phyloP scores from a whole-genome alignment of 1,140 invertebrate species.

The Heliconius congener region DNA sequence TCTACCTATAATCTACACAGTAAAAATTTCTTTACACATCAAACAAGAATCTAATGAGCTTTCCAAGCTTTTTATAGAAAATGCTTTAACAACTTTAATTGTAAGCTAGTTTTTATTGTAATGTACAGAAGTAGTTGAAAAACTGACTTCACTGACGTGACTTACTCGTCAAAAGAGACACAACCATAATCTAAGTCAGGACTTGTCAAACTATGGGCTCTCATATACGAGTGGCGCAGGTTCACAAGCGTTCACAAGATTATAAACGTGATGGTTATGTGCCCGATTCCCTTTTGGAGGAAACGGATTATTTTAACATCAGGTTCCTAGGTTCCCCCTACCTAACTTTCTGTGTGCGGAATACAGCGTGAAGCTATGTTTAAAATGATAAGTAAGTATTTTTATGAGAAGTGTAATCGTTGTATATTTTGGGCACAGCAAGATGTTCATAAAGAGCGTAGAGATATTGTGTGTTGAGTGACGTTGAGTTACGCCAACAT shows the following conservation, averaged over 20 bases:
- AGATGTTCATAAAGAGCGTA: too few species aligned
- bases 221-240: too few species aligned
- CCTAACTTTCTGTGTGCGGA: too few species aligned
- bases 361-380: background rate
- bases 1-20: background rate
- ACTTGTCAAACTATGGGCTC: background rate
- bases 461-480: too few species aligned
- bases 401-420: too few species aligned
- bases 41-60: background rate
- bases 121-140: background rate
- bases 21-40: background rate
- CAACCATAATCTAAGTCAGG: background rate
- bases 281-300: too few species aligned
- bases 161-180: background rate
- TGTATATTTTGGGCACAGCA: too few species aligned
- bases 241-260: too few species aligned
- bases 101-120: conserved; percentile 6
- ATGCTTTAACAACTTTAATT: conserved; percentile 9
- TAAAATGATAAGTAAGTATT: too few species aligned
- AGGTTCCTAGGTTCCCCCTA: background rate
- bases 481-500: too few species aligned
- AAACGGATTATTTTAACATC: background rate
- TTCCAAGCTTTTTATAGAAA: conserved; percentile 2
- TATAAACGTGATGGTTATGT: too few species aligned
- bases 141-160: background rate